Conservation (phyloP, 2,888 invertebrate genomes). For the Trilocha varians region DNA sequence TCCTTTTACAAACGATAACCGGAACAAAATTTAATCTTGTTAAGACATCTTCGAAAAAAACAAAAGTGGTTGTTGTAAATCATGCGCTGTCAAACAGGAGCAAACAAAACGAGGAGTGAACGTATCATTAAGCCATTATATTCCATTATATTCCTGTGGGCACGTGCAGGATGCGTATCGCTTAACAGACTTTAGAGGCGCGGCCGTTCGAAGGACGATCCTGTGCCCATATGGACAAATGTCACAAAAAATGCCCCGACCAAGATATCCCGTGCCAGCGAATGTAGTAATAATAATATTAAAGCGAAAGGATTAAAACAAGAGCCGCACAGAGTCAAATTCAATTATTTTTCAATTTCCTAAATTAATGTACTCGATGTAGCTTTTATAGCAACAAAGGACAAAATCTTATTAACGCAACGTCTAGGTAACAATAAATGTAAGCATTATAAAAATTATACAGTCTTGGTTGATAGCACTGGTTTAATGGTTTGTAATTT, state of each 20-base stretch:
- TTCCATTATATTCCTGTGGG: conserved; percentile 1
- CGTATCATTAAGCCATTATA: neutral
- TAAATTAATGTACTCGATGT: no score
- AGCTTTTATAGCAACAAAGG: neutral
- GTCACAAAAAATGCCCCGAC: neutral
- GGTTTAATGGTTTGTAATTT: neutral
- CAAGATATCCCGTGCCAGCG: neutral
- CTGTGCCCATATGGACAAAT: neutral
- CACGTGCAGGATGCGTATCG: conserved; percentile 17
- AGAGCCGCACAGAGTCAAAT: no score
- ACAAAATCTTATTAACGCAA: neutral
- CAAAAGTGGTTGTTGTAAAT: neutral
- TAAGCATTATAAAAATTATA: neutral
- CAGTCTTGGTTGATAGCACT: neutral
- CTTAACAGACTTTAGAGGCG: conserved; percentile 12
- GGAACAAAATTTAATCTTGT: neutral
- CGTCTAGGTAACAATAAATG: neutral
- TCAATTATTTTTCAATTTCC: no score
- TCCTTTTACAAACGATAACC: neutral
- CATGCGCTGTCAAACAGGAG: conserved; percentile 1
- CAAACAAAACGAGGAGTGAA: conserved; percentile 1
- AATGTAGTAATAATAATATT: neutral
- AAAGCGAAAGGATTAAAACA: no score
- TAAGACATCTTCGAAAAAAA: neutral
- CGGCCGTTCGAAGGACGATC: conserved; percentile 14